Evolutionary conservation across 1,140 invertebrate species (phyloP), one percentile per base, ranked within the genome.

Genomic region (Chelonus insularis): DNA sequence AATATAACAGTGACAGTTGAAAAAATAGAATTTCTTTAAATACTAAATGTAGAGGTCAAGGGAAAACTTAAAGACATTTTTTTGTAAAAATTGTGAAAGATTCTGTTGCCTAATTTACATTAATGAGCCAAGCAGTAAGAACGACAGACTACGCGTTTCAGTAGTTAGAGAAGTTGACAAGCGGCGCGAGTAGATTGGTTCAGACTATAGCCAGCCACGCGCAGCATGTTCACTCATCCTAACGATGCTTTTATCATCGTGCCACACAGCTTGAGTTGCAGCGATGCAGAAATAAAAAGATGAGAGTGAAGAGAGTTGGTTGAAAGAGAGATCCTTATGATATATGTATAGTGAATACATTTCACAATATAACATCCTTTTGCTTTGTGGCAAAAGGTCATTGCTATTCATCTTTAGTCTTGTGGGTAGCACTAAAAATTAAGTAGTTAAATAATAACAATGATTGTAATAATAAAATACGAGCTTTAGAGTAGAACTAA

Each of bases 131-230:
- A 43, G 41, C 14, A 43, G 16, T 16, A 16, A 43, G 16, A 43
- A 39, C 20, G 7, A 37, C 6, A 23, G 29, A 11, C 41, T 16
- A 7, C 12, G 36, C 29, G 16, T 20, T 11, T 11, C 16, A 37
- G 34, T 37, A 55, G 52, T 55, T 39, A 55, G 34, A 16, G 52
- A 8, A 25, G 52, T 55, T 37, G 52, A 55, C 52, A 55, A 55
- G 34, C 52, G 34, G 7, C 52, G 20, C 52, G 16, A 55, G 32
- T 36, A 55, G 52, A 55, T 55, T 12, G 36, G 11, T 39, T n/a
- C 36, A 11, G 34, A n/a, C 9, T 39, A 39, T 55, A 55, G 52
- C 16, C 52, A 55, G 36, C 34, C 52, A 37, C 52, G 25, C 29
- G 12, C 25, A 32, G 12, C n/a, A 34, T 34, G 29, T 32, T 8